Percentiles rank a stretch among this genome's conserved stretches.
Conservation (phyloP, 2,888 invertebrate genomes). For the Eilema sororculum region DNA sequence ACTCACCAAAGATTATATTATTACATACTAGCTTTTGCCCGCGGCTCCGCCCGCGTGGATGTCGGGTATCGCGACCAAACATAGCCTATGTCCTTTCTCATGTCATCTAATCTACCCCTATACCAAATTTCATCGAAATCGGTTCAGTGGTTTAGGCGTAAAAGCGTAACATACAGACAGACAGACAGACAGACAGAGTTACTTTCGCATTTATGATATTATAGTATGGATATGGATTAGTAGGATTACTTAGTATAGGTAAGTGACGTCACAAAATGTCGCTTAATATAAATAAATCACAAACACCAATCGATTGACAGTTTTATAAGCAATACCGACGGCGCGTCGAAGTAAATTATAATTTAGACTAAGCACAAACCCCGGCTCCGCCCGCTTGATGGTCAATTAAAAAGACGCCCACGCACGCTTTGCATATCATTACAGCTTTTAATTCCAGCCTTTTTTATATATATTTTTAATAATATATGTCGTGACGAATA, state of each 20-base stretch:
- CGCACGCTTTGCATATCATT: conserved; percentile 65
- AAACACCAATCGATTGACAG: conserved; percentile 32
- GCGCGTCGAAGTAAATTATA: conserved; percentile 41
- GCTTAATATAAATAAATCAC: conserved; percentile 18
- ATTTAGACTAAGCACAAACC: conserved; percentile 35
- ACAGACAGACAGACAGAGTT: too few relatives aligned
- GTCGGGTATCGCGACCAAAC: too few relatives aligned
- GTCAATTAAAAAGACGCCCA: conserved; percentile 71
- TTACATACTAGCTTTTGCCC: too few relatives aligned
- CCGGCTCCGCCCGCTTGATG: conserved; percentile 61
- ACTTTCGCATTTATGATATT: too few relatives aligned
- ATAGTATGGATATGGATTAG: too few relatives aligned
- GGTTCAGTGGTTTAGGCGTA: too few relatives aligned
- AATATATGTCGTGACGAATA: conserved; percentile 28
- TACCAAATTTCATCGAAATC: too few relatives aligned
- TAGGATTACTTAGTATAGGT: too few relatives aligned
- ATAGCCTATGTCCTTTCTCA: too few relatives aligned
- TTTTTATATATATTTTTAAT: conserved; percentile 20
- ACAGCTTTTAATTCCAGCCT: conserved; percentile 46
- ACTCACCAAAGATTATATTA: not conserved
- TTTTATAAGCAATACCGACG: conserved; percentile 34
- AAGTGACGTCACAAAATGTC: conserved; percentile 10
- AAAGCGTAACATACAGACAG: too few relatives aligned
- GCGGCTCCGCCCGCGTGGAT: too few relatives aligned
- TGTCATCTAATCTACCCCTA: too few relatives aligned